Evolutionary conservation across 2,888 invertebrate genomes (phyloP).

Genomic region (Ischnura elegans): DNA sequence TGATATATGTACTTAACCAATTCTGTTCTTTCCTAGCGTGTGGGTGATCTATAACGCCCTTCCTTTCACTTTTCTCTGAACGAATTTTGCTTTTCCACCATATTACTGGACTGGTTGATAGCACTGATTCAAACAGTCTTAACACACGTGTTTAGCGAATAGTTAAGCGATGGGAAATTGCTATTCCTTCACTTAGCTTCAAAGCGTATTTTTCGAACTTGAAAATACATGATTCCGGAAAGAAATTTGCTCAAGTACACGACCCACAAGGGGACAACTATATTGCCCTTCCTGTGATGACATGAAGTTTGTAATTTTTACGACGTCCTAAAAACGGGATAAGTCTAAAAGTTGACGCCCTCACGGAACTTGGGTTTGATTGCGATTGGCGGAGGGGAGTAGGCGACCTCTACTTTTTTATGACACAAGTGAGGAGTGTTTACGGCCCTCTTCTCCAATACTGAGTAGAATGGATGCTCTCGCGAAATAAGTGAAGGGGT

Average conservation of each 20-base stretch:
- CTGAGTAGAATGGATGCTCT: no score
- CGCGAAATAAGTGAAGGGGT: no score
- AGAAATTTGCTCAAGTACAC: not conserved
- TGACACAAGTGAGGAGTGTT: conserved; percentile 8
- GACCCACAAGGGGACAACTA: not conserved
- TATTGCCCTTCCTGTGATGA: not conserved
- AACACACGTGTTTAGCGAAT: no score
- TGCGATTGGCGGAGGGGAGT: not conserved
- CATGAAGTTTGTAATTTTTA: not conserved
- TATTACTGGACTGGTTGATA: no score
- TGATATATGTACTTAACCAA: no score
- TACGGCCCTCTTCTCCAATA: no score
- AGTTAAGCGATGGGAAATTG: not conserved
- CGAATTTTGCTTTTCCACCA: no score
- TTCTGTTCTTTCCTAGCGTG: no score
- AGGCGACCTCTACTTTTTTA: conserved; percentile 19
- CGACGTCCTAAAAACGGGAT: not conserved
- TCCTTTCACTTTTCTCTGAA: no score
- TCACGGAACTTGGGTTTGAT: not conserved
- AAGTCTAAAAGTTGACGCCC: not conserved
- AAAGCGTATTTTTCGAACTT: not conserved
- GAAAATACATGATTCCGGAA: not conserved
- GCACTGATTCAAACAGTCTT: no score
- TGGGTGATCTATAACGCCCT: no score
- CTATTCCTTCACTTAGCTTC: not conserved